Percentiles rank a stretch among this genome's conserved stretches.
Conservation (phyloP, 2,888 invertebrate species). For the Drosophila basisetae region DNA sequence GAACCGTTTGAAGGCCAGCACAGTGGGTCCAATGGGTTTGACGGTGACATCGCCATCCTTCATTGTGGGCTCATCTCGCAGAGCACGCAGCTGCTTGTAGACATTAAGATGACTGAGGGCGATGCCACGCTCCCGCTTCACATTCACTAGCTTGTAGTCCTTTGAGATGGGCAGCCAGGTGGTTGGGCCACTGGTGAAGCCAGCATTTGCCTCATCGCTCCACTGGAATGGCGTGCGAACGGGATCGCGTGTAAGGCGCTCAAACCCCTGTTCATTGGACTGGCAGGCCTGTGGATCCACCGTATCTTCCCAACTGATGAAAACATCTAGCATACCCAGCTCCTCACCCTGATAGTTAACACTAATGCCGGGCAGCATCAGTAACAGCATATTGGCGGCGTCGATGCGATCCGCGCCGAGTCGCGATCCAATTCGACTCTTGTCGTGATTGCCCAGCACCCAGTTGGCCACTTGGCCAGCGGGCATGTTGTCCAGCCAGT, state of each 20-base stretch:
- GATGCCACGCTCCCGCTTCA: slow-evolving; percentile 86
- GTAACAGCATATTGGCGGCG: slow-evolving; percentile 91
- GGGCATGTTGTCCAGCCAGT: slow-evolving; percentile 88
- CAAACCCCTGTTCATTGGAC: slow-evolving; percentile 87
- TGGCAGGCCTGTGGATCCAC: slow-evolving; percentile 87
- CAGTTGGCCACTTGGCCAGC: slow-evolving; percentile 88
- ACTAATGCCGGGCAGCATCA: slow-evolving; percentile 92
- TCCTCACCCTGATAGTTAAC: slow-evolving; percentile 92
- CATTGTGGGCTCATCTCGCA: slow-evolving; percentile 86
- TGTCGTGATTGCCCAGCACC: slow-evolving; percentile 92
- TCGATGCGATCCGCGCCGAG: slow-evolving; percentile 90
- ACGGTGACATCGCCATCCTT: slow-evolving; percentile 86
- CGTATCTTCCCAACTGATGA: slow-evolving; percentile 86
- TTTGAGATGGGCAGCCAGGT: slow-evolving; percentile 85
- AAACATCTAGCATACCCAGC: slow-evolving; percentile 88
- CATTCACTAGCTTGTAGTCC: slow-evolving; percentile 88
- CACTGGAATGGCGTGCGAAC: slow-evolving; percentile 89
- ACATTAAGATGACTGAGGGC: slow-evolving; percentile 87
- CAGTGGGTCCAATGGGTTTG: slow-evolving; percentile 81
- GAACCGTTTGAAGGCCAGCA: slow-evolving; percentile 85
- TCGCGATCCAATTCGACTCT: slow-evolving; percentile 89
- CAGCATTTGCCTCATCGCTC: slow-evolving; percentile 85
- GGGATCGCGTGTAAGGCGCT: slow-evolving; percentile 87
- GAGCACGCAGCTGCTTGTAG: slow-evolving; percentile 86
- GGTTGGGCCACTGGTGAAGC: slow-evolving; percentile 75